Evolutionary conservation across 2,113 vertebrate genomes (phyloP).

Genomic region (Podocnemis expansa): DNA sequence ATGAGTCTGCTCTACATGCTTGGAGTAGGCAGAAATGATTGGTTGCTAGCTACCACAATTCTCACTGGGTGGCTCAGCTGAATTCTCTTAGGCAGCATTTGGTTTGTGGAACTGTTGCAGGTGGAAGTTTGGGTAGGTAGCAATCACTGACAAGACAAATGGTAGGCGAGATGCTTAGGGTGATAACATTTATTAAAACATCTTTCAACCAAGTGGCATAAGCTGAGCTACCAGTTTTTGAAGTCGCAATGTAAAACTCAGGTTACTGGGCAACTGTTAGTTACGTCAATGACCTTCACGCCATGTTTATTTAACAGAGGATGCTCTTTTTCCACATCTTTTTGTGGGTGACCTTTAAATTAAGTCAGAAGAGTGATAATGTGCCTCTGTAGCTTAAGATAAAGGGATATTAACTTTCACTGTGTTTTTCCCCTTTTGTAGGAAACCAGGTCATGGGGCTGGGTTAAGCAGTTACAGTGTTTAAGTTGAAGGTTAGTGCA

Average conservation of each 20-base stretch:
- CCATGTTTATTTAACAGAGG: not conserved
- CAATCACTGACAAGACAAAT: not conserved
- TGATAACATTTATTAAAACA: not conserved
- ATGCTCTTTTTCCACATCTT: not conserved
- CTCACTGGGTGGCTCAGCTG: not conserved
- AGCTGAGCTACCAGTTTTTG: not conserved
- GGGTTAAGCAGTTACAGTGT: not conserved
- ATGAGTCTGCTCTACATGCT: not conserved
- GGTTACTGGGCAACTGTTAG: not conserved
- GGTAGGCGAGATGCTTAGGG: not conserved
- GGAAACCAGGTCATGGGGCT: slow-evolving; percentile 27
- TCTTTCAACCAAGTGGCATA: not conserved
- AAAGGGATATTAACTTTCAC: slow-evolving; percentile 16
- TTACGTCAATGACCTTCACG: accelerated
- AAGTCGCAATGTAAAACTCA: not conserved
- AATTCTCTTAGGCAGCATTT: not conserved
- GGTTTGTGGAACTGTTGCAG: not conserved
- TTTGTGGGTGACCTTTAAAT: not conserved
- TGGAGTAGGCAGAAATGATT: not conserved
- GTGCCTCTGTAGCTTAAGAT: not conserved
- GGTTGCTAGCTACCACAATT: not conserved
- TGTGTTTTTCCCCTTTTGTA: not conserved
- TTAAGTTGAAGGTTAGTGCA: slow-evolving; percentile 1
- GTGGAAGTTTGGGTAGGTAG: not conserved
- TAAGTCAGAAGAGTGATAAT: not conserved